Evolutionary conservation across 2,113 vertebrate species (phyloP).

Genomic region (rabbit (Oryctolagus cuniculus)): DNA sequence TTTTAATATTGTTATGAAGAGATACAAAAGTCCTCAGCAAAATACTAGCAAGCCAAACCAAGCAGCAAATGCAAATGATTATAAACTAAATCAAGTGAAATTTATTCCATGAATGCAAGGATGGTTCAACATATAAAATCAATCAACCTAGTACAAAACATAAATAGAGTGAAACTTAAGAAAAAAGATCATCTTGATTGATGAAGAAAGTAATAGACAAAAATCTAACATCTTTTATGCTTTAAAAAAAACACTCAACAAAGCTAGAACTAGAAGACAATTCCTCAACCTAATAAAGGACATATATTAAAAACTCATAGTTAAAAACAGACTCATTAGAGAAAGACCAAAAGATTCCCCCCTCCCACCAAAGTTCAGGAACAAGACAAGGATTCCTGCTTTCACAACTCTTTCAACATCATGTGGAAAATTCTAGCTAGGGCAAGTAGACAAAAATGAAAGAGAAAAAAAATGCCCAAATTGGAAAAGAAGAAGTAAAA

Average conservation of each 20-base stretch:
- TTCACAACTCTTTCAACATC: background rate
- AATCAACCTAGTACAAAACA: background rate
- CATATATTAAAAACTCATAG: background rate
- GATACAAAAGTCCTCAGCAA: background rate
- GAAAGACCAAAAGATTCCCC: background rate
- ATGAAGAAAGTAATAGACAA: background rate
- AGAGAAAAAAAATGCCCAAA: background rate
- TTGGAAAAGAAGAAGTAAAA: background rate
- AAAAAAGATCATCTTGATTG: background rate
- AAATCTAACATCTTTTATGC: background rate
- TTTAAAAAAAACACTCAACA: background rate
- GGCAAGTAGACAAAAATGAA: background rate
- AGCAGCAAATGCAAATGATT: background rate
- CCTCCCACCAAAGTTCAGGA: background rate
- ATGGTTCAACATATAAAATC: background rate
- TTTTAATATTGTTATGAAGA: background rate
- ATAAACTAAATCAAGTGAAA: background rate
- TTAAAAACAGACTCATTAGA: background rate
- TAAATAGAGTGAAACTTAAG: background rate
- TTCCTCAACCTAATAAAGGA: background rate
- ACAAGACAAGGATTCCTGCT: background rate
- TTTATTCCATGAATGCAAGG: background rate
- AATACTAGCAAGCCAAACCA: background rate
- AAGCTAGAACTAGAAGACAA: background rate
- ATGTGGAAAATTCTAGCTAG: background rate